These are phyloP conservation scores for Colletes collaris DNA, from an alignment of 2,888 invertebrate species.

Conservation along the genomic window DNA sequence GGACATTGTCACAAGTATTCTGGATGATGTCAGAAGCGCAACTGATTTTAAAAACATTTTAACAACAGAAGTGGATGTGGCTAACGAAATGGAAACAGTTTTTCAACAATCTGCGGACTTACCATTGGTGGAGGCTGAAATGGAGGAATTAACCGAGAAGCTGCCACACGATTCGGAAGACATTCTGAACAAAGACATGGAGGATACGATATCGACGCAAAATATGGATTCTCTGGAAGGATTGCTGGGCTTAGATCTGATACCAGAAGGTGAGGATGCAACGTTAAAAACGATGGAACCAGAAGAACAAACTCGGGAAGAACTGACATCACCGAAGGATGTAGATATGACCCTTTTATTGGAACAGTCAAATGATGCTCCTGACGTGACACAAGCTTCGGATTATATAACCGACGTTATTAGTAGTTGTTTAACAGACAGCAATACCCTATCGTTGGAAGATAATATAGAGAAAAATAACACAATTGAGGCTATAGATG, in stretches of 20 bases:
- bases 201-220: constrained; percentile 60
- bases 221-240: constrained; percentile 70
- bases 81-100: constrained; percentile 42
- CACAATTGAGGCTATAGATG: constrained; percentile 12
- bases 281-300: constrained; percentile 37
- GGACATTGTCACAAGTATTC: constrained; percentile 65
- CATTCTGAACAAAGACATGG: constrained; percentile 60
- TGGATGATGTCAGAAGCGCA: constrained; percentile 53
- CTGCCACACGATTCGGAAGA: constrained; percentile 62
- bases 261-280: constrained; percentile 61
- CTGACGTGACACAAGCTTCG: constrained; percentile 47
- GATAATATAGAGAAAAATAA: constrained; percentile 24
- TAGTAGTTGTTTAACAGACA: constrained; percentile 51
- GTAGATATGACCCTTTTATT: constrained; percentile 66
- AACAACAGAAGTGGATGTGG: constrained; percentile 53
- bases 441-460: constrained; percentile 29
- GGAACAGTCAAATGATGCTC: constrained; percentile 52
- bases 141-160: constrained; percentile 56
- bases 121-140: constrained; percentile 41
- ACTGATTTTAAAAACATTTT: constrained; percentile 67
- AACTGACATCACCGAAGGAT: constrained; percentile 59
- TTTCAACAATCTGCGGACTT: constrained; percentile 43
- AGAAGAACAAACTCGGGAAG: constrained; percentile 38
- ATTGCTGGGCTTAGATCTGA: constrained; percentile 67
- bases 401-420: constrained; percentile 67